Evolutionary conservation across 2,888 invertebrate species (phyloP), one percentile per base, ranked within the genome.

Genomic region (Agapetus fuscipes): DNA sequence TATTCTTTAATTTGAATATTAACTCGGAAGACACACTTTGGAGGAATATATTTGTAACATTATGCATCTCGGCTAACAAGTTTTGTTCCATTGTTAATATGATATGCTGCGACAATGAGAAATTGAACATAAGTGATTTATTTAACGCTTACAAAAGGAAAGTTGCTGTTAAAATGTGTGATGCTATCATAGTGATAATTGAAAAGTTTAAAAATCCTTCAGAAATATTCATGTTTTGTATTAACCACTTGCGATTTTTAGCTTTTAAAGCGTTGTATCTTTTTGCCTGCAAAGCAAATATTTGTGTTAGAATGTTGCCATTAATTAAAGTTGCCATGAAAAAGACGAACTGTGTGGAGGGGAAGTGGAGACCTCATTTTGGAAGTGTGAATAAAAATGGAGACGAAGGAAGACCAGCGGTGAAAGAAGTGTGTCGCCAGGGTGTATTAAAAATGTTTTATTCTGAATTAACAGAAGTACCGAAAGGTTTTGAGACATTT

Each of bases 61-160:
- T 64, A 17, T 66, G 64, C 50, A 49, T 68, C 12, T 66, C 69
- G 12, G 68, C 68, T 1, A 69, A 70, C 50, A 70, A 67, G 51
- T 64, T 69, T 41, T 69, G 69, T 34, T 65, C 68, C 6, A 65
- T 66, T 33, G 48, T 67, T 34, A 58, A 65, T 5, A 46, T 68
- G 32, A 38, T 62, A n/a, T 63, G 11, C 14, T 34, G 62, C 42
- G 50, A 59, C 36, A 56, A 56, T 20, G 49, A 49, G 12, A 59
- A 63, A 27, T 63, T 65, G 55, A 59, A 64, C 27, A 62, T 64
- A 54, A 44, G 48, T 2, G 53, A 52, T 34, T 59, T 59, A 50
- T 48, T 69, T 3, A 33, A 48, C 14, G 30, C 65, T 7, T 70
- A 63, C 37, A 68, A 70, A 48, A 61, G 56, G 46, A 60, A 55